Percentiles rank a stretch among this genome's conserved stretches.
Evolutionary conservation across 2,797 vertebrate genomes (phyloP).

Genomic region (Neopelma chrysocephalum): DNA sequence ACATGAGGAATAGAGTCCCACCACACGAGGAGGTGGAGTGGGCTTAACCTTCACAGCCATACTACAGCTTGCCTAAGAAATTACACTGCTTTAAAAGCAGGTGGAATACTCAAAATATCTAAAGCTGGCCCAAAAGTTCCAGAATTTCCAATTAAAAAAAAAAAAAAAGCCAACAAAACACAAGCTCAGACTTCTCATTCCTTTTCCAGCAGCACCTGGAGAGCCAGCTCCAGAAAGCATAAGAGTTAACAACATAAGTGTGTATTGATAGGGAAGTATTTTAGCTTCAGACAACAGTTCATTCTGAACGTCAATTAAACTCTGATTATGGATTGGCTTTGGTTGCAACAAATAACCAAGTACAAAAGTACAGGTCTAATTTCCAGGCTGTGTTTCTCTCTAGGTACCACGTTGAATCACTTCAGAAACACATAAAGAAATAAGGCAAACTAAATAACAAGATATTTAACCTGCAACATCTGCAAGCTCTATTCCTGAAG

Average conservation of each 20-base stretch:
- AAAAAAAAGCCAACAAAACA: no score
- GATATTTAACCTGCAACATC: background rate
- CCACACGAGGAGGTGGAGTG: background rate
- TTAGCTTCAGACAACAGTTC: background rate
- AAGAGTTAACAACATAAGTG: rapidly evolving
- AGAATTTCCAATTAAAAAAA: background rate
- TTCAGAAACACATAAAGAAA: background rate
- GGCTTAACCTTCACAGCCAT: background rate
- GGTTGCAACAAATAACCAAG: background rate
- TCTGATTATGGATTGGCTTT: background rate
- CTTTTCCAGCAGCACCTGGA: background rate
- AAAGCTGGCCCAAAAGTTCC: background rate
- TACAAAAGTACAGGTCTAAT: background rate
- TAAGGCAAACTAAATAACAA: background rate
- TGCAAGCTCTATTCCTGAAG: background rate
- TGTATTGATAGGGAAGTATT: background rate
- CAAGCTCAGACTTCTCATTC: no score
- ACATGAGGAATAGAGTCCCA: background rate
- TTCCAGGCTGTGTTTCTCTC: rapidly evolving
- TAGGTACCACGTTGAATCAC: background rate
- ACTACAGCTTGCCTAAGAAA: background rate
- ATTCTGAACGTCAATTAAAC: background rate
- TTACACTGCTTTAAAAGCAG: background rate
- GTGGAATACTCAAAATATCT: background rate
- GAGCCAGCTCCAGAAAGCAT: background rate